Evolutionary conservation across 2,113 vertebrate genomes (phyloP), one percentile per base, ranked within the genome.

Genomic region (Nibea albiflora): DNA sequence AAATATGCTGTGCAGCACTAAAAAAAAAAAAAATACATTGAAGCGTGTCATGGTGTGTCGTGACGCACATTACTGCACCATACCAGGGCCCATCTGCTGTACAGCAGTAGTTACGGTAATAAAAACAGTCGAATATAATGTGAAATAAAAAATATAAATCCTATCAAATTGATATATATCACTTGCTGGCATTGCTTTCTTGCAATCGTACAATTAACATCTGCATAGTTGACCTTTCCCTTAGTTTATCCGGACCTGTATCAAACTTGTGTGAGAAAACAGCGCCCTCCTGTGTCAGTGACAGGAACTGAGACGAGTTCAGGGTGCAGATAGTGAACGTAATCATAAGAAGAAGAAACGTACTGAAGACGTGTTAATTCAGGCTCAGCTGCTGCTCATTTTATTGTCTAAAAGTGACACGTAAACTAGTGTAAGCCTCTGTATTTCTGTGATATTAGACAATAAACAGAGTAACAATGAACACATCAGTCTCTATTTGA

Each of bases 271-370:
- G 26, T 78, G 11, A 74, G 62, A 68, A 65, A 70, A 65, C 20
- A 52, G 35, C 15, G 73, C 77, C 83, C 74, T 91, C 90, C 84
- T 62, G 83, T 86, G 84, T 66, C 24, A 19, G 24, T 24, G 9
- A 75, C 0, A 24, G 61, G 60, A 73, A 73, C 42, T 77, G 49
- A 44, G 6, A 46, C 6, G 47, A 28, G 35, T 9, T 6, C 3
- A 71, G 46, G 39, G 26, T 50, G 62, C 61, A 66, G 17, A 66
- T 39, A 14, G 17, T 24, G 44, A 62, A 22, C n/a, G n/a, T 19
- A 73, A 35, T 60, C 5, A 20, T 50, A 31, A 44, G 14, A 28
- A 15, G n/a, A 44, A 4, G 35, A 28, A 73, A 62, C 24, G 17
- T 49, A 42, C 39, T 14, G 1, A 62, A n/a, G 35, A 4, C 7